These are phyloP conservation scores for Drosophila kambysellisi DNA, from an alignment of 2,888 invertebrate genomes.

Conservation along the genomic window DNA sequence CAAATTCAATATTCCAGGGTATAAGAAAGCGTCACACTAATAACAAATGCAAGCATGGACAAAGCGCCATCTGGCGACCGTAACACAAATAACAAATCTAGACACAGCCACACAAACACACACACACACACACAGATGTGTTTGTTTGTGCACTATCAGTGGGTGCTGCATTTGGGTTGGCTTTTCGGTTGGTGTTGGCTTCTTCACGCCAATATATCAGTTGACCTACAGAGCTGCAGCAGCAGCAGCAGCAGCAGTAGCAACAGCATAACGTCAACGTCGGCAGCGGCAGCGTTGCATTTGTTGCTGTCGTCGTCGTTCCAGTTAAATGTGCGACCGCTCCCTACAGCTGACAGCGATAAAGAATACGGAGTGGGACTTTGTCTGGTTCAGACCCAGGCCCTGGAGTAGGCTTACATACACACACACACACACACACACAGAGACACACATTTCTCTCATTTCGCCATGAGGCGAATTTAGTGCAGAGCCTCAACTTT, in stretches of 20 bases:
- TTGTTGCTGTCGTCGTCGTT: constrained; percentile 47
- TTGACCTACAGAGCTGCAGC: constrained; percentile 68
- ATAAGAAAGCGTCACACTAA: constrained; percentile 24
- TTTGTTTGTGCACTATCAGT: constrained; percentile 39
- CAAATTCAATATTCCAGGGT: neutral
- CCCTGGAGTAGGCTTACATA: constrained; percentile 11
- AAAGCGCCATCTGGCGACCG: constrained; percentile 49
- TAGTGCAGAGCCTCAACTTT: constrained; percentile 50
- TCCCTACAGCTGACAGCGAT: constrained; percentile 45
- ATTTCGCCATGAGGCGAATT: constrained; percentile 54
- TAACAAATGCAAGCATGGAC: constrained; percentile 34
- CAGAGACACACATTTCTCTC: constrained; percentile 29
- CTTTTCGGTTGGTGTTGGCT: constrained; percentile 47
- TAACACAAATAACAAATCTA: constrained; percentile 30
- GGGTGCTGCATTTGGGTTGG: constrained; percentile 52
- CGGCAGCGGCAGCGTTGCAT: constrained; percentile 24
- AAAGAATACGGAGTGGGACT: constrained; percentile 42
- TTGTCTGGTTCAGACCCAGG: constrained; percentile 11
- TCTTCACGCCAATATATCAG: constrained; percentile 66
- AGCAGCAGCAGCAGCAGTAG: constrained; percentile 11
- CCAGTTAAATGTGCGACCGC: constrained; percentile 44
- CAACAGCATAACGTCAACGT: constrained; percentile 6
- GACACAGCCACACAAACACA: constrained; percentile 8
- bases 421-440: neutral
- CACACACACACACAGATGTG: neutral